These are phyloP conservation scores for Onychostoma macrolepis DNA, from an alignment of 2,113 vertebrate genomes.

Conservation along the genomic window DNA sequence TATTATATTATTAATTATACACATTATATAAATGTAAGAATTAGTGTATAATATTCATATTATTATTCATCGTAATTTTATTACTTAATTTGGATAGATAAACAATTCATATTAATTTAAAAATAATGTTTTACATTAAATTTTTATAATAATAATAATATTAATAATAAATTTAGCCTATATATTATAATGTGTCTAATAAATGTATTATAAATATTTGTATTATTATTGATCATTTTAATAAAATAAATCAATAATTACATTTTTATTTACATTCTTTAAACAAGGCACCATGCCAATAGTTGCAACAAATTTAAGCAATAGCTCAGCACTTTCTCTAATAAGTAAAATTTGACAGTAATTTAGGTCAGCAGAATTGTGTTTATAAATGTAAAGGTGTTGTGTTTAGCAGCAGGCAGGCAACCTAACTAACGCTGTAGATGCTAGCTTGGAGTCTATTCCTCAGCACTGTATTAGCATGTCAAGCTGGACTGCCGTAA, in stretches of 20 bases:
- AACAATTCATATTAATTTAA: background rate
- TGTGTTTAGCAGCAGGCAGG: slow-evolving; percentile 48
- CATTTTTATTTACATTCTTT: background rate
- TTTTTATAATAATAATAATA: background rate
- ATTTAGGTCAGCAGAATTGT: background rate
- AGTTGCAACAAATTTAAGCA: background rate
- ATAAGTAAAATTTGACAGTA: background rate
- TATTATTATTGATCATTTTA: no score
- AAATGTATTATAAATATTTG: background rate
- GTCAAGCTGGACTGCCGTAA: slow-evolving; percentile 68
- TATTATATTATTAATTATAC: background rate
- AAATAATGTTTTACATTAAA: background rate
- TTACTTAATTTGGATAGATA: no score
- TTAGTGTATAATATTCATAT: background rate
- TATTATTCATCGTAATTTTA: background rate
- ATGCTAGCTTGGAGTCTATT: slow-evolving; percentile 60
- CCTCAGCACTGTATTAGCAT: slow-evolving; percentile 67
- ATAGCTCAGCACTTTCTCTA: background rate
- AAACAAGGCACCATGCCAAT: background rate
- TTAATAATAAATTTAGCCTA: no score
- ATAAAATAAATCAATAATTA: no score
- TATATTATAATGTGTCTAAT: background rate
- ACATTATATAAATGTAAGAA: background rate
- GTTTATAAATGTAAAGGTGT: slow-evolving; percentile 9
- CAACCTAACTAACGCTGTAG: slow-evolving; percentile 35